Evolutionary conservation across 2,113 vertebrate genomes (phyloP), one percentile per base, ranked within the genome.

Genomic region (Chascanopsetta lugubris): DNA sequence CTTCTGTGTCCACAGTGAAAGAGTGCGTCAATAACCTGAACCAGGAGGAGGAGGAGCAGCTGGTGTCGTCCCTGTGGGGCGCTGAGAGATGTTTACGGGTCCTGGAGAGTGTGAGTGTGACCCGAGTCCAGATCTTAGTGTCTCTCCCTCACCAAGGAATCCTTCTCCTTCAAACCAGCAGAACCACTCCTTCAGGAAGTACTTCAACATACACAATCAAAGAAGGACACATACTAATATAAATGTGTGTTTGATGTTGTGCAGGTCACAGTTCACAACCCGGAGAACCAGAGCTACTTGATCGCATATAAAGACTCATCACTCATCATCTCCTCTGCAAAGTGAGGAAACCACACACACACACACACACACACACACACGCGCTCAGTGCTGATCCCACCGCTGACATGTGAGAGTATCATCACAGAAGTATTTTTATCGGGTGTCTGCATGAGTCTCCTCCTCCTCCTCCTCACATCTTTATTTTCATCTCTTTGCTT

Each of bases 241-340:
- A n/a, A 18, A 18, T 13, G 27, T 54, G 4, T 2, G 4, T 38
- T 13, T 42, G 13, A 64, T 26, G 61, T 6, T 57, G 20, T 43
- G 0, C 40, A 88, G 85, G 83, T 89, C 57, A 87, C 87, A 0
- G 89, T 87, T 73, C 96, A 98, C 87, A 98, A 99, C 90, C 93
- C 95, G 47, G 97, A 99, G 87, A 99, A 99, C 90, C 96, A 98
- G 90, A 93, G 94, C 90, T 99, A 99, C 88, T 83, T 99, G 89
- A 99, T 99, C 63, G 97, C 97, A 24, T 99, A 98, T 89, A 98
- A 98, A 85, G 96, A 99, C 91, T 99, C 97, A 0, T 95, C 96
- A 5, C 97, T 99, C 73, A 98, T 99, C 74, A 87, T 94, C 72
- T 98, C 97, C 60, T 95, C 95, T 84, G 96, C 97, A 53, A 97